Base-by-base conservation (phyloP, 2,888 invertebrate genomes). In the Hypomecis atomaria region DNA sequence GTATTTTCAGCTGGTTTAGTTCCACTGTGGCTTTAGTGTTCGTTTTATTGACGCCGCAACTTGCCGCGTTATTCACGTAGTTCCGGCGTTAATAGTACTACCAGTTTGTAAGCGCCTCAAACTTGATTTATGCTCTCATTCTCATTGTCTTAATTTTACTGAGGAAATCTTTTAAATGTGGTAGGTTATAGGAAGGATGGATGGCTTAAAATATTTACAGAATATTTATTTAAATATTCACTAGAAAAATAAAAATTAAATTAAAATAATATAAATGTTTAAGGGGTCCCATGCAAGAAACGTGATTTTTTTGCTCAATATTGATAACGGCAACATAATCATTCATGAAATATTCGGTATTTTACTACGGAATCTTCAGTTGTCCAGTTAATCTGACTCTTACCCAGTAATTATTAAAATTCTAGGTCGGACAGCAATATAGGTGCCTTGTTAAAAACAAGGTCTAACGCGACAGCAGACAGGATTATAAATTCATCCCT, bases 1-100 rank as follows among this genome's bases (percentile, higher is more conserved):
- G 37, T 42, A 43, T 56, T 36, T 7, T 34, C 13, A 36, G 43
- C 36, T 45, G 34, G 6, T 8, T 49, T 50, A 11, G 0, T 44
- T n/a, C 6, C n/a, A 52, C 65, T 60, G 48, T 65, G 65, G 33
- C 62, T 72, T 70, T 70, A 67, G 65, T 63, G 62, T 50, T 58
- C 47, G 65, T 70, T 75, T 73, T 71, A 73, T 75, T 69, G 72
- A 67, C 59, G 56, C 58, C 61, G 34, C 59, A 75, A 73, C 53
- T 74, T 73, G 59, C 59, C 68, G 45, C 72, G 69, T 76, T 73
- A 75, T 69, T 76, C 71, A 73, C 72, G 68, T 68, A 70, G 66
- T 70, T 64, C 57, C 59, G 66, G 62, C 73, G 70, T 71, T 76
- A 76, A 73, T 71, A 71, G 72, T 66, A 64, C 40, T 61, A 59